Evolutionary conservation across 2,113 vertebrate genomes (phyloP), one percentile per base, ranked within the genome.

Genomic region (Ceuthmochares aereus): DNA sequence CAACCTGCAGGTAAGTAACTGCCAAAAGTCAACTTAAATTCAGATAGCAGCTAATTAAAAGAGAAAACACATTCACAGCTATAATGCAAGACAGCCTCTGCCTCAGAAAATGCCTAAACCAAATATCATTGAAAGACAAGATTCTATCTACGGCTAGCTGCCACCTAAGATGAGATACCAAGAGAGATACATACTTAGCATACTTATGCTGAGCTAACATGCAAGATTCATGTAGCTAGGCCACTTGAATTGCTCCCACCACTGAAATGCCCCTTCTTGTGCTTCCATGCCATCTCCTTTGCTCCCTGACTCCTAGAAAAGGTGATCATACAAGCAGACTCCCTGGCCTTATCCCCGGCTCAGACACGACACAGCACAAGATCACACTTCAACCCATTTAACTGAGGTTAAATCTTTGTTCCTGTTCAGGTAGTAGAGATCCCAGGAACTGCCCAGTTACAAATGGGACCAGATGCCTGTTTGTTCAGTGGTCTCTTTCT

Each of bases 401-500:
- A 29, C 27, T 42, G 23, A 9, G 12, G 4, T 51, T 81, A 78
- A 66, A 84, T 4, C 21, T 75, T 63, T 3, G 0, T 42, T 76
- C 15, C 43, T 37, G 12, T 73, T 66, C 49, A 73, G 30, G n/a
- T 29, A 67, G 15, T 42, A 36, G 79, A 70, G 10, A 40, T 59
- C 27, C 60, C 64, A 89, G 58, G 80, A 90, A 59, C 6, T 26
- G 5, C 19, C n/a, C 21, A 5, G 29, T 89, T 70, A 88, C 37
- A 85, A 90, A 74, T 6, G 10, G 30, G 47, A 81, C 56, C 54
- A 93, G 89, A 91, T 94, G 87, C 30, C 75, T 23, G 6, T 27
- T 51, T 63, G 10, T 76, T 93, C 73, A 84, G 56, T 37, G 45
- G 55, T 30, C 62, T 94, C 20, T 83, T 97, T 97, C 94, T 95